Evolutionary conservation across 2,888 invertebrate species (phyloP).

Genomic region (Oxytorus armatus): DNA sequence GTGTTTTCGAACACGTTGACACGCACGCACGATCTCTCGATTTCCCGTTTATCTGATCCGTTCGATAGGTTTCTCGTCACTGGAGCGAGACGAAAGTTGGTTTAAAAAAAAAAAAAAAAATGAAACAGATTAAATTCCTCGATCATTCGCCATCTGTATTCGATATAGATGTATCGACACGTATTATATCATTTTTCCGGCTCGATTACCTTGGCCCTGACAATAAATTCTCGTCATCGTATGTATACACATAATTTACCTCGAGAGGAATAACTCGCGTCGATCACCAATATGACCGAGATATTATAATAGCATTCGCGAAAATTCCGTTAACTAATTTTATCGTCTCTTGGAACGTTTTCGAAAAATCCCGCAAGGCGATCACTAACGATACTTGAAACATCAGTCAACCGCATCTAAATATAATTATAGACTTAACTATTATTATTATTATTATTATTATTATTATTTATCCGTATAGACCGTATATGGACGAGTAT

Average conservation of each 20-base stretch:
- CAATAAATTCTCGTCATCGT: constrained; percentile 51
- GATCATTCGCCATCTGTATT: constrained; percentile 17
- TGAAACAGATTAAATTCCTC: neutral
- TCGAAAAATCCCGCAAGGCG: constrained; percentile 4
- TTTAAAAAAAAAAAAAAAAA: neutral
- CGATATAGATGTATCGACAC: constrained; percentile 12
- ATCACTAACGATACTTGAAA: constrained; percentile 18
- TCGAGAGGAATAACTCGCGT: neutral
- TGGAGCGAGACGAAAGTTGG: constrained; percentile 28
- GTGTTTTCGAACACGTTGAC: constrained; percentile 35
- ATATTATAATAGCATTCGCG: constrained; percentile 16
- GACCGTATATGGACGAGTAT: neutral
- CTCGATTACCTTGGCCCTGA: constrained; percentile 62
- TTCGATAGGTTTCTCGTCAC: constrained; percentile 34
- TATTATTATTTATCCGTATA: neutral
- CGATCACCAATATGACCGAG: neutral
- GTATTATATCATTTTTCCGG: constrained; percentile 34
- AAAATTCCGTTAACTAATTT: constrained; percentile 17
- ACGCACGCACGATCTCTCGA: constrained; percentile 34
- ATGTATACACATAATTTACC: constrained; percentile 2
- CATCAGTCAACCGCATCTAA: constrained; percentile 48
- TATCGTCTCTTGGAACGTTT: constrained; percentile 35
- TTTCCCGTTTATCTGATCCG: constrained; percentile 53
- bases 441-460: constrained; percentile 3
- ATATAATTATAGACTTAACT: constrained; percentile 51